Evolutionary conservation across 2,888 invertebrate species (phyloP), one percentile per base, ranked within the genome.

Genomic region (Noctua janthe): DNA sequence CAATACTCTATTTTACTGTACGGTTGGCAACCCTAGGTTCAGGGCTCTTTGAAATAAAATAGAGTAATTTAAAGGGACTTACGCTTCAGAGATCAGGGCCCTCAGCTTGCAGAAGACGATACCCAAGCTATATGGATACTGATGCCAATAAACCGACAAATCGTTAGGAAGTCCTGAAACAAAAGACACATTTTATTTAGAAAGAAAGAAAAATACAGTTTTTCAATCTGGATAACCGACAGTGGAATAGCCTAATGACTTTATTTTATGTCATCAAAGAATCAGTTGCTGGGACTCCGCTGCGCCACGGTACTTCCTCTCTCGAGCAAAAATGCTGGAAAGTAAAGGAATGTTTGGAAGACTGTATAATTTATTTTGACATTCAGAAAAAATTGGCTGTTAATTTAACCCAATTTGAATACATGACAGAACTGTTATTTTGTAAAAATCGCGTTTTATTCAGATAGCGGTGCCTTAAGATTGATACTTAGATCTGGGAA

Each of bases 71-170:
- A 66, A 0, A 13, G 15, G 15, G 92, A 98, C 98, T 98, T 97
- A 99, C 99, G 98, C 98, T 97, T 99, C 99, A 1, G 99, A 99
- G 89, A 98, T 97, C 59, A 98, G 97, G 0, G 98, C 98, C 78
- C 99, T 96, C 73, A 98, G 94, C 94, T 99, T 98, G 96, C 99
- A 99, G 91, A 99, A 98, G 5, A 97, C 97, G 82, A 98, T 97
- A 0, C 99, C 99, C 90, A 99, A 97, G 64, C 98, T 97, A 97
- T 98, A 99, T 0, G 99, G 99, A 94, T 99, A 99, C 92, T 98
- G 98, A 92, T 99, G 98, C 99, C 99, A 99, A 92, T 98, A 98
- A 1, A 98, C 97, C 59, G 98, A 98, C n/a, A 99, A 97, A 93
- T 99, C 99, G 91, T 98, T 98, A 0, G 99, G 99, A 23, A 99